Percentiles rank a stretch among this genome's conserved stretches.
phyloP scores from a whole-genome alignment of 1,140 invertebrate species.

The Bactericera cockerelli region DNA sequence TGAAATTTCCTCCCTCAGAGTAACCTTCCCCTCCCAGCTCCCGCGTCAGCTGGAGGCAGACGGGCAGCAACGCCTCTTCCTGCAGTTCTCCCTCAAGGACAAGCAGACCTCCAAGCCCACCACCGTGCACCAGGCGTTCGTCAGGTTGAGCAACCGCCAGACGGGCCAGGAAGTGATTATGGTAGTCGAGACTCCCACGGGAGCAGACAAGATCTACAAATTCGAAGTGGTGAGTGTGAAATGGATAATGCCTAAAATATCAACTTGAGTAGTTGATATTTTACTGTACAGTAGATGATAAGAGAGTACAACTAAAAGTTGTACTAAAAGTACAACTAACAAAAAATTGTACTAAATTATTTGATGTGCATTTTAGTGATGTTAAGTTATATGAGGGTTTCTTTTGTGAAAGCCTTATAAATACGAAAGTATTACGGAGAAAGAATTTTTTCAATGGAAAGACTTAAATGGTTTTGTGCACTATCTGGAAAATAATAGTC shows the following conservation, averaged over 20 bases:
- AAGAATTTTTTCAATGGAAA: no score
- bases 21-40: constrained; percentile 55
- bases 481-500: no score
- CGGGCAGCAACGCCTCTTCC: constrained; percentile 70
- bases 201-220: constrained; percentile 62
- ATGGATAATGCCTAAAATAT: background rate
- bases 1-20: constrained; percentile 29
- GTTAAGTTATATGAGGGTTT: no score
- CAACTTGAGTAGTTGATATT: no score
- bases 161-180: constrained; percentile 75
- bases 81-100: constrained; percentile 69
- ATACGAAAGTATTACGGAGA: no score
- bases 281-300: no score
- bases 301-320: no score
- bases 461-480: no score
- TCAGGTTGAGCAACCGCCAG: constrained; percentile 50
- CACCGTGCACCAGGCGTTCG: constrained; percentile 81
- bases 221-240: constrained; percentile 73
- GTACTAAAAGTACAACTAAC: no score
- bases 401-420: no score
- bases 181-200: constrained; percentile 62
- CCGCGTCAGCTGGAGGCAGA: constrained; percentile 57
- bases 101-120: constrained; percentile 47
- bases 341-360: no score
- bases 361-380: no score